These are phyloP conservation scores for Pampusana beccarii DNA, from an alignment of 2,113 vertebrate species.

Conservation along the genomic window DNA sequence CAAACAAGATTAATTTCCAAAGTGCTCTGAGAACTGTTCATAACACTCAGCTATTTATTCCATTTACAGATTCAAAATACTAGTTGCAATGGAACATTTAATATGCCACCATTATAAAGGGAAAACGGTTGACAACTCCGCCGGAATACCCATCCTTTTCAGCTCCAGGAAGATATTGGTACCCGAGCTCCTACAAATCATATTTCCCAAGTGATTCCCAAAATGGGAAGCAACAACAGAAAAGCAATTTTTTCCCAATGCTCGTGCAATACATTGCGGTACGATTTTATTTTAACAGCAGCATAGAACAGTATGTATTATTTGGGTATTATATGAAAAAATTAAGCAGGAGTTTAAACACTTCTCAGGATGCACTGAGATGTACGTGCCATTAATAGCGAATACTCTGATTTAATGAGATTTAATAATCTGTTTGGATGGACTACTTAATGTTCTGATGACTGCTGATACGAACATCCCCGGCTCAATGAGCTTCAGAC, in stretches of 20 bases:
- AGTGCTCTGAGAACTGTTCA: not conserved
- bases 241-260: not conserved
- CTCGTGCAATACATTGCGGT: accelerated
- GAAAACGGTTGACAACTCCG: not conserved
- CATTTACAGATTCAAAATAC: not conserved
- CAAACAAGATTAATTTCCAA: not conserved
- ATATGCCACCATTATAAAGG: not conserved
- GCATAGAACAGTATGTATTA: not conserved
- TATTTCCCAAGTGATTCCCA: not conserved
- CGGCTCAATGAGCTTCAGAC: slow-evolving; percentile 18
- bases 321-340: not conserved
- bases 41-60: not conserved
- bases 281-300: not conserved
- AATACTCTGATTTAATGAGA: slow-evolving; percentile 61
- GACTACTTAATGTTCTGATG: slow-evolving; percentile 57
- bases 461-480: slow-evolving; percentile 2
- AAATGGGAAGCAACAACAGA: not conserved
- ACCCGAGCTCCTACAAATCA: not conserved
- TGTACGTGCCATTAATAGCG: slow-evolving; percentile 12
- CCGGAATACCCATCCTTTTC: not conserved
- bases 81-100: not conserved
- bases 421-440: slow-evolving; percentile 59
- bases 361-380: slow-evolving; percentile 40
- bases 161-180: not conserved
- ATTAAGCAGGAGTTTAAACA: slow-evolving; percentile 29